Evolutionary conservation across 2,113 vertebrate species (phyloP).

Genomic region (Rhizomys pruinosus): DNA sequence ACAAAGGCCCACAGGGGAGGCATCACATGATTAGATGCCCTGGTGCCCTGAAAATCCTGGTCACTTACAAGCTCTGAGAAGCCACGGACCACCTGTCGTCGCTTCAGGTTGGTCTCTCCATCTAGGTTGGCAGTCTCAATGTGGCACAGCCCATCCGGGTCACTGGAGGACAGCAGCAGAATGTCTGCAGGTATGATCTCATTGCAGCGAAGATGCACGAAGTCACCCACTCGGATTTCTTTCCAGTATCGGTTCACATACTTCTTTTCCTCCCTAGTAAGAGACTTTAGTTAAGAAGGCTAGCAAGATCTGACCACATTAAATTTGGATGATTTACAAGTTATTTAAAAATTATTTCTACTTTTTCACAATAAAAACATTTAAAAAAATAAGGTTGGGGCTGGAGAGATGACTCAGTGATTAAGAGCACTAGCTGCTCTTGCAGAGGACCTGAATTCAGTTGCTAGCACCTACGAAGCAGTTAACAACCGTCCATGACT

Average conservation of each 20-base stretch:
- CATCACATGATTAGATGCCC: neutral
- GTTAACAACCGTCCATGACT: no score
- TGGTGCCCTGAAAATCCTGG: rapidly evolving
- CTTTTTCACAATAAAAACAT: neutral
- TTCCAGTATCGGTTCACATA: slow-evolving; percentile 96
- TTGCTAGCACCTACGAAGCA: no score
- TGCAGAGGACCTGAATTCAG: neutral
- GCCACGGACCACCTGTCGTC: slow-evolving; percentile 94
- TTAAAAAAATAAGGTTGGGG: neutral
- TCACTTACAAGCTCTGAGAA: slow-evolving; percentile 95
- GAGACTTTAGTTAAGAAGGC: neutral
- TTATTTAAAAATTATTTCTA: neutral
- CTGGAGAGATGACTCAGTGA: no score
- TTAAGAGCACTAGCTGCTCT: no score
- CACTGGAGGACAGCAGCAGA: slow-evolving; percentile 95
- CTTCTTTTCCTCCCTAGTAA: slow-evolving; percentile 89
- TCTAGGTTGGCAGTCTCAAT: slow-evolving; percentile 99
- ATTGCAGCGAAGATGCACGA: slow-evolving; percentile 95
- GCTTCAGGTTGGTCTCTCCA: slow-evolving; percentile 98
- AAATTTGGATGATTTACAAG: neutral
- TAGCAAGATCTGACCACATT: no score
- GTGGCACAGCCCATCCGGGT: slow-evolving; percentile 96
- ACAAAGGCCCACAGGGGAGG: neutral
- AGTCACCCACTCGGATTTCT: slow-evolving; percentile 95
- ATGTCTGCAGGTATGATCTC: slow-evolving; percentile 98